A percentile compares a stretch with the other conserved stretches of the same genome.
phyloP scores from a whole-genome alignment of 2,888 invertebrate species.

The Lasioglossum pauxillum region DNA sequence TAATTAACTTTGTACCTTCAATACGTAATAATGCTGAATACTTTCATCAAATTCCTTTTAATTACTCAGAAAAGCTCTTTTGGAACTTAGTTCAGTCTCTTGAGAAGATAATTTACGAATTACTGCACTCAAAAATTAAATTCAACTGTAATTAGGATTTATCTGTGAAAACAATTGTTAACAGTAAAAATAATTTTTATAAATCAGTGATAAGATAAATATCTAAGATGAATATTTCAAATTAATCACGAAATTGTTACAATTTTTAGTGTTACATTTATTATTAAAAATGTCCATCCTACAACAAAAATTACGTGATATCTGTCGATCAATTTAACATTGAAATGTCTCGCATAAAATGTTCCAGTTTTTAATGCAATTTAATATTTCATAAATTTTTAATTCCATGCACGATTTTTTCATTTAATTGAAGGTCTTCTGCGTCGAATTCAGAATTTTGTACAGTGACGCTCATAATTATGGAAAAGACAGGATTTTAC shows the following conservation, averaged over 20 bases:
- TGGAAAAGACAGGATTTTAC: neutral
- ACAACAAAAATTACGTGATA: neutral
- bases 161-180: neutral
- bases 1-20: neutral
- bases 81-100: neutral
- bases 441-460: neutral
- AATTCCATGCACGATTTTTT: neutral
- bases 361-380: neutral
- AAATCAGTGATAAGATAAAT: neutral
- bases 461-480: neutral
- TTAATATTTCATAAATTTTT: neutral
- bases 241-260: neutral
- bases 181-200: no score
- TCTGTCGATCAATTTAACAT: neutral
- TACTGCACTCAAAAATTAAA: neutral
- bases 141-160: neutral
- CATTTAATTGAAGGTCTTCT: constrained; percentile 2
- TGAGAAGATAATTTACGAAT: neutral
- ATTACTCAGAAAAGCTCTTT: neutral
- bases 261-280: neutral
- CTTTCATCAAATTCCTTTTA: neutral
- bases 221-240: neutral
- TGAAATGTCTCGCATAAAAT: neutral
- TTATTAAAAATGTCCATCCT: neutral
- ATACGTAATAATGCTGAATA: neutral